Base-by-base conservation (phyloP, 2,888 invertebrate species). In the Papilio demoleus region DNA sequence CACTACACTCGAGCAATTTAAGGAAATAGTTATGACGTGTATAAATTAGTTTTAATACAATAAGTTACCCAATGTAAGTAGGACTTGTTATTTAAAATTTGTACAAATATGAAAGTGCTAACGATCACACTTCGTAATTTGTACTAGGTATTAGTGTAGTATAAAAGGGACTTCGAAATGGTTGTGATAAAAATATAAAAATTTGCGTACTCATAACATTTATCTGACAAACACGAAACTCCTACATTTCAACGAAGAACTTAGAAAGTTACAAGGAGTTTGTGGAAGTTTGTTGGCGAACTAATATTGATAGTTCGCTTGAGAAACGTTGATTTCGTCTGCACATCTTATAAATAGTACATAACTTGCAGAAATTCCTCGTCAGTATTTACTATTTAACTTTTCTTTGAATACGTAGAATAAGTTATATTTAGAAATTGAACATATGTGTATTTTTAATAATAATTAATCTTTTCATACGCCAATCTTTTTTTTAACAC, bases 241-340 rank as follows among this genome's bases (percentile, higher is more conserved):
- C 27, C 60, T 36, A 36, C 17, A 50, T 19, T 67, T 60, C 38
- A 60, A 14, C 45, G 45, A 19, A 60, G 27, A 38, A 61, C 17
- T 56, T 56, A 53, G n/a, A 2, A 50, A 60, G 47, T 67, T 50
- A 12, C 27, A 17, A 60, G 60, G 12, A 59, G 60, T 67, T 61
- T 19, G 38, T 17, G 38, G 38, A 58, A 47, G 40, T 27, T 50
- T 61, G 67, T 67, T 67, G 24, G 50, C 42, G 50, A 67, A 67
- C 67, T 67, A 67, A 67, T 67, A 67, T 67, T 67, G 50, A 67
- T 67, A 45, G 36, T 60, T 19, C 67, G 67, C 60, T 60, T 60
- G 31, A 67, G 38, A 60, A 59, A 38, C 59, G 60, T 61, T 60
- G 60, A 66, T 60, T 61, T 50, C 14, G 24, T 47, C 38, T 50